Percentiles rank a stretch among this genome's conserved stretches.
These are phyloP conservation scores for Oxyura jamaicensis DNA, from an alignment of 2,113 vertebrate genomes.

Conservation along the genomic window DNA sequence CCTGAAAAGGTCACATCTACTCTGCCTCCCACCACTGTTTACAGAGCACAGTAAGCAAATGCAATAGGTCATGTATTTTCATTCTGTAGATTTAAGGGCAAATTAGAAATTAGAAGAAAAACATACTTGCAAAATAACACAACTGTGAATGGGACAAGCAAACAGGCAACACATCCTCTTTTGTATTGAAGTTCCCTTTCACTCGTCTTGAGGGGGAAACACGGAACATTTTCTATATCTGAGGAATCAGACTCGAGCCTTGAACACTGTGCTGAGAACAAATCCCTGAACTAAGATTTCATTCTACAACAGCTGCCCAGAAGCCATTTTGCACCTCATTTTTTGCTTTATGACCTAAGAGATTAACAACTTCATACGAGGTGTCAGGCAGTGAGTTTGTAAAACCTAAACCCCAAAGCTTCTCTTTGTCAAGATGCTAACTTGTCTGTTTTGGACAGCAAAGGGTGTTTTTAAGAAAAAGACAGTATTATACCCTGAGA, in stretches of 20 bases:
- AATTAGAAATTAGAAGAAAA: background rate
- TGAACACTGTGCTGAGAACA: background rate
- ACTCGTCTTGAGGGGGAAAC: background rate
- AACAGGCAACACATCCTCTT: background rate
- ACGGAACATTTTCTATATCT: background rate
- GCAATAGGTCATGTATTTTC: background rate
- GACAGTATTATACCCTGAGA: background rate
- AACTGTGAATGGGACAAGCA: background rate
- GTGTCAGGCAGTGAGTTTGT: background rate
- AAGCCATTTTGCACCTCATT: conserved; percentile 21
- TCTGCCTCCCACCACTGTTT: conserved; percentile 24
- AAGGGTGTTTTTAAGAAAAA: background rate
- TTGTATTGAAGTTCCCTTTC: background rate
- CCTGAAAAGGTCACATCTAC: conserved; percentile 56
- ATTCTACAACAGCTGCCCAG: conserved; percentile 38
- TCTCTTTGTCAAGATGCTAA: background rate
- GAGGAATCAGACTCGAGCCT: background rate
- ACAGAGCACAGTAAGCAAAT: conserved; percentile 11
- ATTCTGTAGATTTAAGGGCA: background rate
- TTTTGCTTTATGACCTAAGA: conserved; percentile 37
- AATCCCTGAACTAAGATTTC: conserved; percentile 54
- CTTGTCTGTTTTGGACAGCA: background rate
- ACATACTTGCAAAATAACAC: background rate
- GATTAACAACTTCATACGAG: background rate
- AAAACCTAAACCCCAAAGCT: background rate